phyloP scores from a whole-genome alignment of 2,113 vertebrate species.

The western clawed frog (Xenopus tropicalis) region DNA sequence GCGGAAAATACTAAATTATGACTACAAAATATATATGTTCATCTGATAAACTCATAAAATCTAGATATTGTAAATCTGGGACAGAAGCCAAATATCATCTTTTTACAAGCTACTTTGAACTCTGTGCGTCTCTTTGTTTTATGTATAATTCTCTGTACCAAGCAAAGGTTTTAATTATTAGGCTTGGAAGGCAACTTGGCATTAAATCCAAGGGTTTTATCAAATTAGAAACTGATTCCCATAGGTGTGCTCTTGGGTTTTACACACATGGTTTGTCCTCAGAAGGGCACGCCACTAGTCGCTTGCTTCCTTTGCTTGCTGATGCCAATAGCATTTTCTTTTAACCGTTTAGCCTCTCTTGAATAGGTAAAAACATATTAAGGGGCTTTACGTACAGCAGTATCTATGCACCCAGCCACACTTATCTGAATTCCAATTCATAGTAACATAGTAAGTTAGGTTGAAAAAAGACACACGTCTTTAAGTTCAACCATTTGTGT shows the following conservation, averaged over 20 bases:
- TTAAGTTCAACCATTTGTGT: no score
- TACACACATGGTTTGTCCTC: conserved; percentile 5
- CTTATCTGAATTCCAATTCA: no score
- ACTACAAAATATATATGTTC: conserved; percentile 31
- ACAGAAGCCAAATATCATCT: conserved; percentile 51
- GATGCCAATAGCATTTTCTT: no score
- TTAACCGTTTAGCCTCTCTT: no score
- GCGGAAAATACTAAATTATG: conserved; percentile 52
- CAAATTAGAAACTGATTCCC: background rate
- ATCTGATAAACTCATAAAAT: conserved; percentile 49
- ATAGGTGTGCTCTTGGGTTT: conserved; percentile 16
- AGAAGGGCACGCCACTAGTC: no score
- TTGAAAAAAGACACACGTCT: no score
- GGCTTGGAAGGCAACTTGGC: conserved; percentile 45
- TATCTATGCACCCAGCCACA: no score
- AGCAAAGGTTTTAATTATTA: conserved; percentile 54
- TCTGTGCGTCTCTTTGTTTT: conserved; percentile 51
- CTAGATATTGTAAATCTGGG: conserved; percentile 55
- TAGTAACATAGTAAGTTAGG: no score
- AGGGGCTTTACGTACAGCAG: no score
- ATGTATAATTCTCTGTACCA: conserved; percentile 55
- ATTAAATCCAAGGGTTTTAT: conserved; percentile 11
- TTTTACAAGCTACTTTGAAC: conserved; percentile 54
- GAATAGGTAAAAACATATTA: no score
- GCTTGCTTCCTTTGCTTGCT: no score